Evolutionary conservation across 2,797 vertebrate genomes (phyloP), one percentile per base, ranked within the genome.

Genomic region (Sebastolobus alascanus): DNA sequence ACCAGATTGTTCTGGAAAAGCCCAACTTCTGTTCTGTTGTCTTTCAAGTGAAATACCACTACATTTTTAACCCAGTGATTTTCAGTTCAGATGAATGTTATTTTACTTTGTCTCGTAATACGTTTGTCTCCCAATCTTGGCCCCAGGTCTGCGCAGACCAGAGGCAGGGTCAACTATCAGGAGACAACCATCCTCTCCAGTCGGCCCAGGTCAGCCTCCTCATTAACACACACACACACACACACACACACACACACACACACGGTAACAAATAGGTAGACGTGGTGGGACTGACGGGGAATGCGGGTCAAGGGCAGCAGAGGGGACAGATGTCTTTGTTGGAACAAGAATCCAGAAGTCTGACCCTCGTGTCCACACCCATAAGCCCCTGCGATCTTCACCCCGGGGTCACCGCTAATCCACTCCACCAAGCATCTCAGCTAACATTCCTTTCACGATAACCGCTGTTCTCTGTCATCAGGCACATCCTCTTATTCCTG

Each of bases 171-270:
- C 91, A 0, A 25, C 89, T 10, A 85, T 96, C 82, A 93, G 90
- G 84, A 97, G 96, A 79, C 93, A 92, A 68, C 90, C 89, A 0
- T 68, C 92, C 63, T 87, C 90, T 86, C 92, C 95, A 68, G 90
- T 87, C 33, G 93, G 93, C 56, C 90, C 96, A 92, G 97, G 96
- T 96, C 92, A 95, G 96, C 80, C 85, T 89, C 54, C 12, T 56
- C 77, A 29, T 56, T 20, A 83, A 37, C 68, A 65, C 82, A 65
- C 87, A 75, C 67, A 77, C 1, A 25, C 25, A 25, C 25, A 25
- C 25, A 25, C 25, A 25, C 25, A 25, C 25, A 25, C 25, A 25
- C 25, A 25, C 25, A 25, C 25, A 25, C 25, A 25, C 25, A 77
- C 69, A 75, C 64, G 8, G 12, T 37, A 16, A 79, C 59, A 43